Evolutionary conservation across 2,797 vertebrate species (phyloP).

Genomic region (Moxostoma hubbsi): DNA sequence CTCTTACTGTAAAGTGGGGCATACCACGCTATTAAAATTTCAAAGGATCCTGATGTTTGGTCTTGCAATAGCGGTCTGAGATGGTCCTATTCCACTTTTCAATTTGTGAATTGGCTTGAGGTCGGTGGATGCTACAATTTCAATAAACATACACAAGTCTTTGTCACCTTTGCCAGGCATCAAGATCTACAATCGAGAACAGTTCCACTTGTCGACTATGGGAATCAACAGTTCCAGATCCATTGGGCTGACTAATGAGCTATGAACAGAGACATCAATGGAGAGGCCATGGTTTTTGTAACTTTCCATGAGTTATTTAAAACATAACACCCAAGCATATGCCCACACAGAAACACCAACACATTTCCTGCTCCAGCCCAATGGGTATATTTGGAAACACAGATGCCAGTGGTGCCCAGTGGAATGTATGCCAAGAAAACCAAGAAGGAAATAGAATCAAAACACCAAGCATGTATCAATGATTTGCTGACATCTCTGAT

Average conservation of each 20-base stretch:
- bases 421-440: constrained; percentile 52
- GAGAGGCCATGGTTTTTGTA: constrained; percentile 10
- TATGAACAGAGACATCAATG: neutral
- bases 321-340: constrained; percentile 5
- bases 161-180: neutral
- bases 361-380: constrained; percentile 19
- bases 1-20: constrained; percentile 39
- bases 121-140: no score
- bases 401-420: neutral
- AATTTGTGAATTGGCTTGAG: constrained; percentile 5
- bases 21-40: constrained; percentile 29
- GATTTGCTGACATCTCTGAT: constrained; percentile 15
- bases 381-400: constrained; percentile 47
- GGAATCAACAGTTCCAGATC: constrained; percentile 37
- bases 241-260: constrained; percentile 19
- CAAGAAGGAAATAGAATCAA: constrained; percentile 44
- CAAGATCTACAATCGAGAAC: neutral
- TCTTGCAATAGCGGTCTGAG: neutral
- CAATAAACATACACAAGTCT: no score
- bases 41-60: constrained; percentile 25
- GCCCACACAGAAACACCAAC: constrained; percentile 42
- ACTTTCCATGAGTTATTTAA: constrained; percentile 17
- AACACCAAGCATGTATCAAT: constrained; percentile 21
- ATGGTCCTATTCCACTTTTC: constrained; percentile 9
- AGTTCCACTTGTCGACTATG: neutral